phyloP scores from a whole-genome alignment of 2,797 vertebrate genomes.

The Gallinago stenura region DNA sequence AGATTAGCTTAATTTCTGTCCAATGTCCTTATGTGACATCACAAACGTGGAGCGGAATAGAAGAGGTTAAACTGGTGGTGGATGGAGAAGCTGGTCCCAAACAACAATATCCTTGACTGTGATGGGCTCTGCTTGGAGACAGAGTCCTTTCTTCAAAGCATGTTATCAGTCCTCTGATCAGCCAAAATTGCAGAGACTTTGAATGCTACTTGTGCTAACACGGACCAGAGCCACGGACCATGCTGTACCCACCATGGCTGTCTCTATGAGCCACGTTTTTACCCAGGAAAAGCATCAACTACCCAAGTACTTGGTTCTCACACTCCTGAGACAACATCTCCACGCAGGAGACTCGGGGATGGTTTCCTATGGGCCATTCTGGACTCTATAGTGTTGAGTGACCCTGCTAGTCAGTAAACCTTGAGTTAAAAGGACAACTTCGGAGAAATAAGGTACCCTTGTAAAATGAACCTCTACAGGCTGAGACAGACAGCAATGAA shows the following conservation, averaged over 20 bases:
- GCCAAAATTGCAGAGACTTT: not conserved
- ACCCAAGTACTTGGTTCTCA: not conserved
- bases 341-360: not conserved
- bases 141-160: not conserved
- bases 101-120: not conserved
- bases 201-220: not conserved
- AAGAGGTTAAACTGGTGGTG: not conserved
- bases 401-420: not conserved
- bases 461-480: not conserved
- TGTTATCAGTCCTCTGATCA: not conserved
- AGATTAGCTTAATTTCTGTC: not conserved
- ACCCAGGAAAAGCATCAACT: not conserved
- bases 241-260: not conserved
- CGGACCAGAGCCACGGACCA: not conserved
- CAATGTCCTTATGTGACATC: not conserved
- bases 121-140: not conserved
- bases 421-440: not conserved
- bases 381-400: not conserved
- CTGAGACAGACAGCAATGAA: not conserved
- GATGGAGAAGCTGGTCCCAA: not conserved
- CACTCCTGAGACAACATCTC: not conserved
- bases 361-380: not conserved
- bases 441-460: not conserved
- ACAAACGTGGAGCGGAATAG: not conserved
- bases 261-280: fast-evolving